phyloP scores from a whole-genome alignment of 2,113 vertebrate species.

The Macrotis lagotis region DNA sequence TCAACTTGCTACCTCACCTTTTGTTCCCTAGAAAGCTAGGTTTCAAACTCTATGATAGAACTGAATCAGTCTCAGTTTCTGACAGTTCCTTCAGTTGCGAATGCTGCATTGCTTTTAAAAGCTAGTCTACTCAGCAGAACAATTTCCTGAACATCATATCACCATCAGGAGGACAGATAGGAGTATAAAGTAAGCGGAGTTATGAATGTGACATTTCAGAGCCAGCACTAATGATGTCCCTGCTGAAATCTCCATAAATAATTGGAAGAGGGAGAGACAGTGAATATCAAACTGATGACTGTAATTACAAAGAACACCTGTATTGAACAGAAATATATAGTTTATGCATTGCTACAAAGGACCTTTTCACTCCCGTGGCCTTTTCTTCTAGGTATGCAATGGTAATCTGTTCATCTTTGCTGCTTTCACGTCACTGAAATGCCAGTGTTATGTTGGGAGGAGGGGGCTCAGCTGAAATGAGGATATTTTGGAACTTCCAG shows the following conservation, averaged over 20 bases:
- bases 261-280: constrained; percentile 13
- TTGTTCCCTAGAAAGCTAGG: neutral
- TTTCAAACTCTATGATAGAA: neutral
- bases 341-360: constrained; percentile 33
- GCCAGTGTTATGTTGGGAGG: constrained; percentile 3
- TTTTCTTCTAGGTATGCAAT: neutral
- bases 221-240: constrained; percentile 73
- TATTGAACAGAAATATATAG: constrained; percentile 27
- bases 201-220: constrained; percentile 68
- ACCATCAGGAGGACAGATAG: constrained; percentile 67
- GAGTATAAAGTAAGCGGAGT: constrained; percentile 52
- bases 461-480: constrained; percentile 17
- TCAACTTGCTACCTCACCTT: neutral
- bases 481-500: constrained; percentile 47
- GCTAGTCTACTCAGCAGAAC: constrained; percentile 70
- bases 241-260: constrained; percentile 72
- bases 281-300: constrained; percentile 23
- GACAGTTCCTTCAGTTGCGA: constrained; percentile 50
- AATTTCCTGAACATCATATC: constrained; percentile 63
- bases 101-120: constrained; percentile 70
- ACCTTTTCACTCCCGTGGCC: constrained; percentile 41
- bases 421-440: constrained; percentile 12
- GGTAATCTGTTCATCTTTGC: neutral
- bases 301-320: constrained; percentile 43
- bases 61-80: neutral